phyloP scores from a whole-genome alignment of 2,888 invertebrate species.

The Drosophila affinis region DNA sequence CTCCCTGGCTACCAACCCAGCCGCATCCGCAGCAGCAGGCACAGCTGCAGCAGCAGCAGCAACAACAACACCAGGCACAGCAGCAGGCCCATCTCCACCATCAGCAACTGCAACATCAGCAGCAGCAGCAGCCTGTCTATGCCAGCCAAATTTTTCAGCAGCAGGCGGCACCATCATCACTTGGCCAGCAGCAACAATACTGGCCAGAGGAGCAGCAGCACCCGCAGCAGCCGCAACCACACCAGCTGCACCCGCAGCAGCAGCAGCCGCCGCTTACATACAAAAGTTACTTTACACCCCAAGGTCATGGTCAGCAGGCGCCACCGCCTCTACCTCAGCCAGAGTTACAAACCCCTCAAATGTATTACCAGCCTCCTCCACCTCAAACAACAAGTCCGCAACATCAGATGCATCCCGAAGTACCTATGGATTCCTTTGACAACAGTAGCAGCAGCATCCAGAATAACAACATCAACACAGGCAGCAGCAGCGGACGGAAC shows the following conservation, averaged over 20 bases:
- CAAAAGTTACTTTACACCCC: slow-evolving; percentile 58
- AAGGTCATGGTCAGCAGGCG: slow-evolving; percentile 11
- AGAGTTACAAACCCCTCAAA: slow-evolving; percentile 40
- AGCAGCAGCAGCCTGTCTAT: slow-evolving; percentile 49
- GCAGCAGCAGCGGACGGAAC: slow-evolving; percentile 38
- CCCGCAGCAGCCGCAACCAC: slow-evolving; percentile 50
- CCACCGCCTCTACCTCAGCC: slow-evolving; percentile 10
- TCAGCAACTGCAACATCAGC: slow-evolving; percentile 32
- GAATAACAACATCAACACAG: slow-evolving; percentile 47
- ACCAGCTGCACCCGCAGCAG: slow-evolving; percentile 46
- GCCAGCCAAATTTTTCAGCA: slow-evolving; percentile 62
- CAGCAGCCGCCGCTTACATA: slow-evolving; percentile 50
- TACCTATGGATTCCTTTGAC: slow-evolving; percentile 41
- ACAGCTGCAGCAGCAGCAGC: slow-evolving; percentile 34
- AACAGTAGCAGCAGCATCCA: slow-evolving; percentile 56
- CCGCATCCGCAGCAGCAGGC: slow-evolving; percentile 37
- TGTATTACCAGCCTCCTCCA: slow-evolving; percentile 27
- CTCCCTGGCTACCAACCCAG: slow-evolving; percentile 70
- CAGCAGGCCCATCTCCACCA: slow-evolving; percentile 18
- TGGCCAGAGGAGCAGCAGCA: slow-evolving; percentile 35
- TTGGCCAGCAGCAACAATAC: slow-evolving; percentile 41
- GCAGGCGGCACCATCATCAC: slow-evolving; percentile 7
- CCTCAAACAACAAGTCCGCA: slow-evolving; percentile 21
- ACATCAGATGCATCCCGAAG: slow-evolving; percentile 6
- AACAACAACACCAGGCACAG: slow-evolving; percentile 14